Evolutionary conservation across 2,888 invertebrate species (phyloP).

Genomic region (Mechanitis mazaeus): DNA sequence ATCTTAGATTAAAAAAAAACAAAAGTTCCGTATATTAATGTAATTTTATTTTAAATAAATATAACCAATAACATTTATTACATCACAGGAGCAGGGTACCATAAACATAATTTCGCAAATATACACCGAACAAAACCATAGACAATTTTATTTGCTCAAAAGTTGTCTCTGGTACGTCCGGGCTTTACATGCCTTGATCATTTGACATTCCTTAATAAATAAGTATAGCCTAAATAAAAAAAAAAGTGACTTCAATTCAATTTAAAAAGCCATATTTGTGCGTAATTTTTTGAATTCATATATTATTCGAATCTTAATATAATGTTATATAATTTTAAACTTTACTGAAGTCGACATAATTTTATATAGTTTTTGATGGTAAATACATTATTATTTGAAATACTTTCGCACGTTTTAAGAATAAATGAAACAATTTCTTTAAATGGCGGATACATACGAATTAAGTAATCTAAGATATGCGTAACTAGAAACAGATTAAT

Average conservation of each 20-base stretch:
- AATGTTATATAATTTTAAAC: neutral
- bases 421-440: slow-evolving; percentile 7
- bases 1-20: slow-evolving; percentile 12
- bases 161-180: slow-evolving; percentile 36
- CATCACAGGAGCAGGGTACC: slow-evolving; percentile 76
- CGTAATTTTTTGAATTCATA: slow-evolving; percentile 7
- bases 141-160: slow-evolving; percentile 13
- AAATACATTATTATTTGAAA: slow-evolving; percentile 7
- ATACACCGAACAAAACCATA: slow-evolving; percentile 45
- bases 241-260: slow-evolving; percentile 7
- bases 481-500: slow-evolving; percentile 73
- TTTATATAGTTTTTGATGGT: neutral
- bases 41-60: slow-evolving; percentile 76
- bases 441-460: slow-evolving; percentile 33
- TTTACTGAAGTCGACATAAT: neutral
- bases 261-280: slow-evolving; percentile 17
- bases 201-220: slow-evolving; percentile 69
- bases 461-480: slow-evolving; percentile 74
- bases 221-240: slow-evolving; percentile 49
- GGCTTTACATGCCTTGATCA: slow-evolving; percentile 50
- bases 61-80: slow-evolving; percentile 77
- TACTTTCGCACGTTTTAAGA: slow-evolving; percentile 37
- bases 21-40: slow-evolving; percentile 64
- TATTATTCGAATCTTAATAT: slow-evolving; percentile 16
- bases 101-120: slow-evolving; percentile 68